Evolutionary conservation across 1,140 invertebrate species (phyloP), one percentile per base, ranked within the genome.

Genomic region (Aradophagus sp.): DNA sequence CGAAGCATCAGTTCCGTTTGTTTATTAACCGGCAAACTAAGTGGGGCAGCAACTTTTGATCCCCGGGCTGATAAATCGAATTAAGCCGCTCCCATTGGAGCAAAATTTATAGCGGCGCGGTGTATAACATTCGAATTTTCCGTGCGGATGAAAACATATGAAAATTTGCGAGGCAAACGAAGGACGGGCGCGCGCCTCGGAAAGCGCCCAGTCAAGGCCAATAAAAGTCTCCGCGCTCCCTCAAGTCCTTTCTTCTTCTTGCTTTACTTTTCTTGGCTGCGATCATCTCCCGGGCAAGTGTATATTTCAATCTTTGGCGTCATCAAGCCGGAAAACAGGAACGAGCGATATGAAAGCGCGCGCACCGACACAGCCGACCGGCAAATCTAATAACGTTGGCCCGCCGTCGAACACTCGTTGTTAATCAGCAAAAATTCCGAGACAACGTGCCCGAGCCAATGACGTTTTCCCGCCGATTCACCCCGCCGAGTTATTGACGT

Each of bases 151-250:
- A 82, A 83, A 81, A 84, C 83, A 82, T 83, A 86, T 84, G 84
- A 86, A 86, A 84, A 85, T 85, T 83, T 82, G 80, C 75, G 82
- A 82, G 76, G 80, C 79, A 83, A 83, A 84, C 76, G 80, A 84
- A 78, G 75, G 62, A 67, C 62, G 50, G 55, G 53, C 39, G 69
- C 80, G 78, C 80, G 80, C 82, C n/a, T 82, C 76, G 77, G 80
- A 76, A 76, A 80, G 78, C 80, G 79, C 76, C 79, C 76, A 84
- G 81, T 85, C 81, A 79, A 79, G 78, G 80, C 83, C 82, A 85
- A 84, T 85, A 86, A 86, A 85, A 85, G 73, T 83, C 80, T 77
- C 73, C 62, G 71, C 72, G 71, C 78, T 75, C 61, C 61, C 70
- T 72, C 69, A 63, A 45, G 75, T 63, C 63, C 32, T 62, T 65